These are phyloP conservation scores for Semnornis frantzii DNA, from an alignment of 2,113 vertebrate species.

Conservation along the genomic window DNA sequence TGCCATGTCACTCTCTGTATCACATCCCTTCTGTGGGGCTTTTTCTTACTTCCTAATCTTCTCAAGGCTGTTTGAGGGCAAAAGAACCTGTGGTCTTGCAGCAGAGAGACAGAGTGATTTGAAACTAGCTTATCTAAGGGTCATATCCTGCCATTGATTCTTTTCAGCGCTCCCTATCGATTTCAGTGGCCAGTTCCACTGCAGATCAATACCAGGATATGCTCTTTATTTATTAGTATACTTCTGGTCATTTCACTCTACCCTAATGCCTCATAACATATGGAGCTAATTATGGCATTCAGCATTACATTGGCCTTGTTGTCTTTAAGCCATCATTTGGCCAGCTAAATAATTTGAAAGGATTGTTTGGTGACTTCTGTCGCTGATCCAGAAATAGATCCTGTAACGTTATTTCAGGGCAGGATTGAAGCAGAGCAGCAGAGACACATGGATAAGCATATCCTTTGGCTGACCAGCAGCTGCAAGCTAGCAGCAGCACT, in stretches of 20 bases:
- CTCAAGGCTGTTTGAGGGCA: constrained; percentile 20
- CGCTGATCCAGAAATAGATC: not conserved
- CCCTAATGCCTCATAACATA: constrained; percentile 7
- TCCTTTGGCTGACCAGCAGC: not conserved
- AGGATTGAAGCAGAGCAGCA: not conserved
- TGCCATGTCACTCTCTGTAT: not conserved
- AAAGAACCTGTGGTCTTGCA: not conserved
- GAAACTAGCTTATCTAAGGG: constrained; percentile 26
- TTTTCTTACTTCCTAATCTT: not conserved
- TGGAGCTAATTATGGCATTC: not conserved
- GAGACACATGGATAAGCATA: not conserved
- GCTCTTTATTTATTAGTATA: constrained; percentile 46
- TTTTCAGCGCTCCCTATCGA: constrained; percentile 41
- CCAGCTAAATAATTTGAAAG: not conserved
- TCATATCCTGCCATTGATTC: constrained; percentile 62
- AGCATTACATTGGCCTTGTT: not conserved
- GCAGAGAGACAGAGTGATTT: not conserved
- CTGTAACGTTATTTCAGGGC: not conserved
- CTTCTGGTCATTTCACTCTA: constrained; percentile 20
- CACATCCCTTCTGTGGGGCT: not conserved
- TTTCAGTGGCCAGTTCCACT: constrained; percentile 32
- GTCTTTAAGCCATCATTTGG: not conserved
- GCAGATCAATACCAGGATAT: constrained; percentile 63
- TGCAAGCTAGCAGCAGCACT: not conserved
- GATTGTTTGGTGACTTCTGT: not conserved